Base-by-base conservation (phyloP, 2,797 vertebrate species). In the Aulostomus chinensis region DNA sequence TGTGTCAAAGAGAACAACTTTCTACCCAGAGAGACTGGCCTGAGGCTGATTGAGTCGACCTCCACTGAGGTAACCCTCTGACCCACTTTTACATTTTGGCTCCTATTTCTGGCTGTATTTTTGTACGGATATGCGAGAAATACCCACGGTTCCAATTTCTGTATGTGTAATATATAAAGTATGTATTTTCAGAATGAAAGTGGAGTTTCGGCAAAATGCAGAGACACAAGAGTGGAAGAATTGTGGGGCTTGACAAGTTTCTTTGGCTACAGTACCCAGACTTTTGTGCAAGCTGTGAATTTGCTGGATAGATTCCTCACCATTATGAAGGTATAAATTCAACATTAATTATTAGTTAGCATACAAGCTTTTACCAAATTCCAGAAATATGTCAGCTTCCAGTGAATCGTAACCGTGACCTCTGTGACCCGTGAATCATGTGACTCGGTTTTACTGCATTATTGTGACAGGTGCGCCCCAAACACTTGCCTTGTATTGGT, bases 241-340 rank as follows among this genome's bases (percentile, higher is more conserved):
- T 88, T 99, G 34, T 95, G 94, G 93, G 93, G 96, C 46, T 83
- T 99, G 83, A 95, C 93, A 65, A 98, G 88, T 77, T 99, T 99
- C 76, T 99, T 98, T 46, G 96, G 94, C 49, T 96, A 95, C 86
- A 91, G 93, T 74, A 96, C 94, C 26, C 94, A 95, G 74, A 99
- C 96, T 0, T 99, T 99, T 86, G 96, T 96, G 54, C 86, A 95
- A 82, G 93, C 96, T 65, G 95, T 97, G 48, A 99, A 94, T 83
- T 91, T 98, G 73, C 88, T 99, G 66, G 97, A 99, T 79, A 91
- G 97, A 85, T 99, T 98, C 81, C 81, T 99, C 74, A 88, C 96
- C 41, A 89, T 94, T 46, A 98, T 98, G 94, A 99, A 98, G 95
- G 97, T 98, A n/a, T n/a, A n/a, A n/a, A n/a, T n/a, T n/a, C n/a